Base-by-base conservation (phyloP, 2,113 vertebrate genomes). In the Myiagra hebetior region DNA sequence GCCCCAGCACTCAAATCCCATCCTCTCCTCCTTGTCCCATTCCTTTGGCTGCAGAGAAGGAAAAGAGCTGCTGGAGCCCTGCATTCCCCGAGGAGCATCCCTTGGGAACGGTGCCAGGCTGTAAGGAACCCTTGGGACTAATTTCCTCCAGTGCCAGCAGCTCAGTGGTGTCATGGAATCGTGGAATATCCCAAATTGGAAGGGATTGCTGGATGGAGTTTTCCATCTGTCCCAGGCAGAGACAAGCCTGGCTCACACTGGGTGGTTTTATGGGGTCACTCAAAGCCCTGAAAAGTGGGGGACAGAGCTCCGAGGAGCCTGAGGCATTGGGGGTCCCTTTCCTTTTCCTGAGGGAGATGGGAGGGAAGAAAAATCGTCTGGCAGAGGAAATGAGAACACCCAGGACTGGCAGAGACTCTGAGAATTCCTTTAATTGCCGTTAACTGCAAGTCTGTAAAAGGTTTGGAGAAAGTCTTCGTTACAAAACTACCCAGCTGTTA, bases 401-500 rank as follows among this genome's bases (percentile, higher is more conserved):
- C 7, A 0, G 90, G 47, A 60, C 95, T 52, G 72, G 89, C 78
- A 94, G 90, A 56, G 87, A 89, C 97, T 97, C 94, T 76, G 96
- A 96, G 91, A 97, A 98, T 96, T 96, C 97, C 93, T 98, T 98
- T 98, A 98, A 98, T 98, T 27, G 97, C 96, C 97, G 96, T 98
- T 98, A 98, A 98, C 24, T 87, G 97, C 98, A 97, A 97, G 92
- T 98, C 97, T 98, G 98, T 97, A 98, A 98, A 98, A 98, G 97
- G 96, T 98, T 98, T 93, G 96, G 97, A 98, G 96, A 98, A 98
- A 98, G 98, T 98, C 97, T 26, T 97, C 21, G 68, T 98, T 98
- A 98, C 96, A 98, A 98, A 98, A 98, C 97, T 98, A 98, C 98
- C 98, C 96, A 98, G 97, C 97, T 96, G 97, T 98, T 97, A 98